A percentile compares a stretch with the other conserved stretches of the same genome.
Evolutionary conservation across 2,888 invertebrate species (phyloP).

Genomic region (Dorcus parallelipipedus): DNA sequence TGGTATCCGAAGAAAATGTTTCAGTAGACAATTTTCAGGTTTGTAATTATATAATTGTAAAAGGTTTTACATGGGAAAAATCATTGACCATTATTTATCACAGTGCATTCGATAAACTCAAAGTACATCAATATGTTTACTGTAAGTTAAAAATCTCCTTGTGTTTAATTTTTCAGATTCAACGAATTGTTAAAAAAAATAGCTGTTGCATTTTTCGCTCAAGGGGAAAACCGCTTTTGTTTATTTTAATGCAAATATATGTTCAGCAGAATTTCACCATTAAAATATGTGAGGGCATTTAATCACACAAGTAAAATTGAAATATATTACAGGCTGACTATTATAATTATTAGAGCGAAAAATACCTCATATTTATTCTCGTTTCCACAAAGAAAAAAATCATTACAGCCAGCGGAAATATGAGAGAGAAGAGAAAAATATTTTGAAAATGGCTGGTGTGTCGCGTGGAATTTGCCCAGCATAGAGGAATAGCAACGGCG

Average conservation of each 20-base stretch:
- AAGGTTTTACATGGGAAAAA: too few species aligned
- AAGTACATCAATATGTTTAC: too few species aligned
- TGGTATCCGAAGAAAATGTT: too few species aligned
- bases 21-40: too few species aligned
- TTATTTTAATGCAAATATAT: not conserved
- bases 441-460: conserved; percentile 46
- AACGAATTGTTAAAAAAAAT: too few species aligned
- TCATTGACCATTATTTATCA: too few species aligned
- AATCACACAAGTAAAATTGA: conserved; percentile 42
- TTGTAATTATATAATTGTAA: too few species aligned
- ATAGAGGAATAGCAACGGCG: conserved; percentile 47
- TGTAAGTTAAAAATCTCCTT: too few species aligned
- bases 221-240: not conserved
- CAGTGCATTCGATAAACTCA: too few species aligned
- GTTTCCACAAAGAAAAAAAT: conserved; percentile 38
- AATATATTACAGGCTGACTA: conserved; percentile 44
- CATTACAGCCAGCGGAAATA: conserved; percentile 35
- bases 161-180: too few species aligned
- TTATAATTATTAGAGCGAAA: conserved; percentile 46
- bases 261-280: not conserved
- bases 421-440: conserved; percentile 29
- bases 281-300: conserved; percentile 14
- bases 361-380: conserved; percentile 45
- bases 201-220: too few species aligned
- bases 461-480: conserved; percentile 45